These are phyloP conservation scores for Julus scandinavius DNA, from an alignment of 2,888 invertebrate genomes.

Conservation along the genomic window DNA sequence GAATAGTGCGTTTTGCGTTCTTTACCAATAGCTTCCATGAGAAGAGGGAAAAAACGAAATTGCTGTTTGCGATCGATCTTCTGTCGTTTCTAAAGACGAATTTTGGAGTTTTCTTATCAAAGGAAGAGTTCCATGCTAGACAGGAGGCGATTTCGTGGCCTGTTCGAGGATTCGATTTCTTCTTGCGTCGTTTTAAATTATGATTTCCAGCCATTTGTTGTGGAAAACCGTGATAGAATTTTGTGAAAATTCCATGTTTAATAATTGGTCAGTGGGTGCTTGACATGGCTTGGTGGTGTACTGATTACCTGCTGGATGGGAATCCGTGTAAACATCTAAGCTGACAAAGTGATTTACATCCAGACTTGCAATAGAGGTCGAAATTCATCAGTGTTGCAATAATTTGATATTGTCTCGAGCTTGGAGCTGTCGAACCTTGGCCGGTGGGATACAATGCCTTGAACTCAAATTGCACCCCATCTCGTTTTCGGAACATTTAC, in stretches of 20 bases:
- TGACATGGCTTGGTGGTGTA: background rate
- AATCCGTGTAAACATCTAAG: background rate
- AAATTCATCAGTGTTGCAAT: background rate
- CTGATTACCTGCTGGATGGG: background rate
- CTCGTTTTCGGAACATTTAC: background rate
- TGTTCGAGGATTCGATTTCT: background rate
- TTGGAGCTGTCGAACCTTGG: background rate
- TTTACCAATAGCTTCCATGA: constrained; percentile 10
- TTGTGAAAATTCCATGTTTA: constrained; percentile 1
- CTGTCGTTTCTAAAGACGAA: background rate
- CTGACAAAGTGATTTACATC: background rate
- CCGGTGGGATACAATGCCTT: background rate
- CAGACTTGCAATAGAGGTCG: background rate
- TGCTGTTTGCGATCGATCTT: background rate
- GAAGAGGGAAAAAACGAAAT: background rate
- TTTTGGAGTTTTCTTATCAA: constrained; percentile 4
- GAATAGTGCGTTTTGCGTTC: constrained; percentile 22
- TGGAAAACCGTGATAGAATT: background rate
- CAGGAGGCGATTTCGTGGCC: constrained; percentile 43
- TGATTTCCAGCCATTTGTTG: constrained; percentile 2
- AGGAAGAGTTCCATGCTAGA: background rate
- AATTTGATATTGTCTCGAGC: background rate
- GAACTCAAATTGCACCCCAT: background rate
- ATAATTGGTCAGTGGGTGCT: background rate
- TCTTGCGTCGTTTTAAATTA: background rate